phyloP scores from a whole-genome alignment of 2,113 vertebrate genomes.

The Mesitornis unicolor region DNA sequence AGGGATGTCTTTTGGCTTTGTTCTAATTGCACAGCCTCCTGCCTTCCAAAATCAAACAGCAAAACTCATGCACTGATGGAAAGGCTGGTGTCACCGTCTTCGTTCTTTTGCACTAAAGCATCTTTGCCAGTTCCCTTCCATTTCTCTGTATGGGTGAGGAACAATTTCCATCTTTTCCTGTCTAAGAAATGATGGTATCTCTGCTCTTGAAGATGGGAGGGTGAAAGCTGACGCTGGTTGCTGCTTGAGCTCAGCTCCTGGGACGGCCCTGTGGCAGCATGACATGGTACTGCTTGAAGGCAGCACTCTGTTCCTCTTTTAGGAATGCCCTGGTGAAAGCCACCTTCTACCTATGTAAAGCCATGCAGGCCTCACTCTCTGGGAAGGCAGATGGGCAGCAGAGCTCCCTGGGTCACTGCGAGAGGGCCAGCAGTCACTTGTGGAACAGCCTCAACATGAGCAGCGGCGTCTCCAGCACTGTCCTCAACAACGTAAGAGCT shows the following conservation, averaged over 20 bases:
- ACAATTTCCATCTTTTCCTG: neutral
- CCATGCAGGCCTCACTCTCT: constrained; percentile 86
- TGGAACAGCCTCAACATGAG: constrained; percentile 86
- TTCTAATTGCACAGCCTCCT: neutral
- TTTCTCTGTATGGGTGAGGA: neutral
- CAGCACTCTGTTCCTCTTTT: neutral
- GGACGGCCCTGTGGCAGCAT: neutral
- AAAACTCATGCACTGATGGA: neutral
- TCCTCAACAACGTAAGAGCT: constrained; percentile 84
- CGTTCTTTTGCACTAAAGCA: neutral
- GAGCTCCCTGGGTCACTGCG: constrained; percentile 82
- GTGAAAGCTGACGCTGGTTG: neutral
- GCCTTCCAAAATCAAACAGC: neutral
- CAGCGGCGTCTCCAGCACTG: constrained; percentile 66
- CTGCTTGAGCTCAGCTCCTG: neutral
- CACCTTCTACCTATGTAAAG: constrained; percentile 85
- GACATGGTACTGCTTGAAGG: neutral
- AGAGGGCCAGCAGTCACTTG: constrained; percentile 88
- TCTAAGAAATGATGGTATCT: neutral
- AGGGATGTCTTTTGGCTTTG: neutral
- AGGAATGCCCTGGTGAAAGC: constrained; percentile 91
- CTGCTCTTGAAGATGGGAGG: neutral
- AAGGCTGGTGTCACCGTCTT: neutral
- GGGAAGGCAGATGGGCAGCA: constrained; percentile 85
- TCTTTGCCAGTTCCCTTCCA: neutral